A percentile compares a stretch with the other conserved stretches of the same genome.
These are phyloP conservation scores for Drosophila neutralis DNA, from an alignment of 2,888 invertebrate genomes.

Conservation along the genomic window DNA sequence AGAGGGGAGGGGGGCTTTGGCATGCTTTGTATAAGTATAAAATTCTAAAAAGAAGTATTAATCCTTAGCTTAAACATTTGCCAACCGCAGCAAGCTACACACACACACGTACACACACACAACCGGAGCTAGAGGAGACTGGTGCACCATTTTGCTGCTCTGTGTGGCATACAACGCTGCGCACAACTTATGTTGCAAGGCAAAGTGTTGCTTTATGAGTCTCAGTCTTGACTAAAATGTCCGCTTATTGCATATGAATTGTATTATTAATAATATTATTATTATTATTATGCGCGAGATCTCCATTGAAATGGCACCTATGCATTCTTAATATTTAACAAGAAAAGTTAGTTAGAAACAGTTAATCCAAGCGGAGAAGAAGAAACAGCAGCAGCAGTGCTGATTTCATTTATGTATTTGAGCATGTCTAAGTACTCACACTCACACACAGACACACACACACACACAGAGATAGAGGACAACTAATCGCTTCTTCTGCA, in stretches of 20 bases:
- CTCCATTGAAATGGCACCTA: not conserved
- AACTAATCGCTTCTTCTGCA: conserved; percentile 22
- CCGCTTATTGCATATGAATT: not conserved
- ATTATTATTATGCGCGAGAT: not conserved
- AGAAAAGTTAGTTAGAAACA: not conserved
- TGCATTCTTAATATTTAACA: not conserved
- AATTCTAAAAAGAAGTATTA: conserved; percentile 79
- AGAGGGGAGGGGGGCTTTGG: not conserved
- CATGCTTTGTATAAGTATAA: conserved; percentile 66
- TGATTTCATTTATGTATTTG: not conserved
- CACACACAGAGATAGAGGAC: not conserved
- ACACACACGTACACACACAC: conserved; percentile 17
- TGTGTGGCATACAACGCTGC: conserved; percentile 14
- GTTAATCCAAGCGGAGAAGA: not conserved
- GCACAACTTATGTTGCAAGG: not conserved
- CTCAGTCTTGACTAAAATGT: not conserved
- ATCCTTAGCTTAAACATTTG: conserved; percentile 81
- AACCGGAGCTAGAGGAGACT: not conserved
- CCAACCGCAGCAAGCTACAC: conserved; percentile 63
- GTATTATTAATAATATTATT: not conserved
- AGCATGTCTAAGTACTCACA: not conserved
- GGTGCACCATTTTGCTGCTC: conserved; percentile 7
- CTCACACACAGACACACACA: not conserved
- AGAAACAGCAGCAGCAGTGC: not conserved
- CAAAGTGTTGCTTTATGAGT: not conserved